These are phyloP conservation scores for Myzus persicae DNA, from an alignment of 1,140 invertebrate genomes.

Conservation along the genomic window DNA sequence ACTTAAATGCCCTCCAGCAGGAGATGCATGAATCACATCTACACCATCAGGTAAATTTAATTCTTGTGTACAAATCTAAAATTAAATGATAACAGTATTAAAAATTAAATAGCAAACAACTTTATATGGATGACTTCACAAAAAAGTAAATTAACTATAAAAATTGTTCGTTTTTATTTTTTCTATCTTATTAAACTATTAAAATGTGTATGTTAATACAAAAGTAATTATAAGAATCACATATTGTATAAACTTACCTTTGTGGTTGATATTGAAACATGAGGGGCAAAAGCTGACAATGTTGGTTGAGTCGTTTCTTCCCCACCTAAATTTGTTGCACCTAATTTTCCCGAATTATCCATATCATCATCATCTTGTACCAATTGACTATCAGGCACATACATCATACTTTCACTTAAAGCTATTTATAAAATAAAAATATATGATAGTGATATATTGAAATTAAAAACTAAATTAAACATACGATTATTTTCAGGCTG, in stretches of 20 bases:
- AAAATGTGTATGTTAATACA: neutral
- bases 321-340: constrained; percentile 59
- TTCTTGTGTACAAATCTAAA: constrained; percentile 80
- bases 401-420: constrained; percentile 79
- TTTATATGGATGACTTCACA: neutral
- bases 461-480: neutral
- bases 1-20: constrained; percentile 94
- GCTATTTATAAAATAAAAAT: constrained; percentile 50
- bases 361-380: constrained; percentile 81
- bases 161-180: neutral
- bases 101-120: neutral
- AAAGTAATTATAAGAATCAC: neutral
- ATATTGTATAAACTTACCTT: constrained; percentile 66
- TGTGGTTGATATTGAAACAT: constrained; percentile 73
- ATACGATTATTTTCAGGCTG: constrained; percentile 72
- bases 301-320: constrained; percentile 62
- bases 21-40: constrained; percentile 87
- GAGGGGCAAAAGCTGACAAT: constrained; percentile 63
- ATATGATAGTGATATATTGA: neutral
- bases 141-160: neutral
- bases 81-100: neutral
- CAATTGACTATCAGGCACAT: constrained; percentile 87
- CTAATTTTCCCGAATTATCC: constrained; percentile 63
- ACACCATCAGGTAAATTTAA: constrained; percentile 88
- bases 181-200: neutral